Conservation (phyloP, 2,888 invertebrate genomes). For the Tuberolachnus salignus region DNA sequence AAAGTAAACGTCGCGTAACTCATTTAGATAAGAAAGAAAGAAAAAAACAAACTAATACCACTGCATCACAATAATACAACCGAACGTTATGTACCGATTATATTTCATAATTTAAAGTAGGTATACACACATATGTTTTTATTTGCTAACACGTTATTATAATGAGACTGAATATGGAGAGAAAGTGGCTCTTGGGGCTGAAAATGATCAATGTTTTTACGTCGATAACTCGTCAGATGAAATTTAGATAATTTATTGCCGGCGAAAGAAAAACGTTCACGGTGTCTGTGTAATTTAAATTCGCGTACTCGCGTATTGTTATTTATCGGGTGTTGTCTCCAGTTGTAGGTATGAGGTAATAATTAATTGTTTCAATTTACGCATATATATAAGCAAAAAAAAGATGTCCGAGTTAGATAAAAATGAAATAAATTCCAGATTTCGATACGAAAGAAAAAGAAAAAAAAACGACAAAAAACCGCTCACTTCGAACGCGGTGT, state of each 20-base stretch:
- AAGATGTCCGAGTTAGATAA: not conserved
- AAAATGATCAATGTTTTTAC: conserved; percentile 4
- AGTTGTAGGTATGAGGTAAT: not conserved
- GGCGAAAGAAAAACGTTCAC: not conserved
- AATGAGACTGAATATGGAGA: conserved; percentile 42
- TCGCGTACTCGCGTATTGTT: too few relatives aligned
- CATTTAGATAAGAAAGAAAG: not conserved
- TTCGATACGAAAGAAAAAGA: not conserved
- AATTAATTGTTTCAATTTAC: too few relatives aligned
- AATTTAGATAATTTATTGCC: not conserved
- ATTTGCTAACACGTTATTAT: conserved; percentile 20
- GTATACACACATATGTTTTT: not conserved
- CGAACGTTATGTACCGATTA: not conserved
- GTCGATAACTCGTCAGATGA: not conserved
- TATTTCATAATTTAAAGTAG: not conserved
- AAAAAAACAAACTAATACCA: not conserved
- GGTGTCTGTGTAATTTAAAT: too few relatives aligned
- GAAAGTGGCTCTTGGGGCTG: conserved; percentile 38
- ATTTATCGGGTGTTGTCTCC: not conserved
- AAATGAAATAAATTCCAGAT: not conserved
- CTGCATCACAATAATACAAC: too few relatives aligned
- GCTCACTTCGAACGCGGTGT: too few relatives aligned
- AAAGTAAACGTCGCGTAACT: too few relatives aligned
- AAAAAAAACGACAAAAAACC: too few relatives aligned
- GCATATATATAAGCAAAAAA: not conserved